Conservation (phyloP, 1,140 invertebrate species). For the Rhopalosiphum maidis region DNA sequence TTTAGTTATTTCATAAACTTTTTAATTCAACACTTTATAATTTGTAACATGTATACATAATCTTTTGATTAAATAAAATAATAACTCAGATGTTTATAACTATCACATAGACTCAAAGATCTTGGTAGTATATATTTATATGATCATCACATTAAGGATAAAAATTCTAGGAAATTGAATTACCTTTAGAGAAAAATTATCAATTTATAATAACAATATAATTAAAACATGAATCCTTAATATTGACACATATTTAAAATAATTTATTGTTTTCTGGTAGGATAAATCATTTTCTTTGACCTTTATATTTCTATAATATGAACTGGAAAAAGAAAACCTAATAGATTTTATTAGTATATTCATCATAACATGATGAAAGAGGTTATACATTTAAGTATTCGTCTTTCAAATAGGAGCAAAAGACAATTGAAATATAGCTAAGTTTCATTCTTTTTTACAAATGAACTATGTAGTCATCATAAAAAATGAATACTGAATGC, state of each 20-base stretch:
- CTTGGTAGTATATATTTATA: not conserved
- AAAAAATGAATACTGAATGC: not conserved
- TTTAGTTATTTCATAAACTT: too few species aligned
- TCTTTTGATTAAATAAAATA: too few species aligned
- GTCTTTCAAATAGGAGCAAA: conserved; percentile 22
- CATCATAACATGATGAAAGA: not conserved
- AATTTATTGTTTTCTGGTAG: not conserved
- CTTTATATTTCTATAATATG: not conserved
- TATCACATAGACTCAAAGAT: conserved; percentile 9
- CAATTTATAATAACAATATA: too few species aligned
- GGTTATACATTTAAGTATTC: not conserved
- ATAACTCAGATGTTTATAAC: not conserved
- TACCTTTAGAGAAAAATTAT: too few species aligned
- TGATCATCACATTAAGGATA: not conserved
- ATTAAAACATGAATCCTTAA: too few species aligned
- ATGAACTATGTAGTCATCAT: conserved; percentile 19
- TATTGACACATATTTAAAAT: too few species aligned
- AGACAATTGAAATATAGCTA: conserved; percentile 24
- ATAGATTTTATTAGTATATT: too few species aligned
- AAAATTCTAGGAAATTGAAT: too few species aligned
- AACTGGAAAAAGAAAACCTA: not conserved
- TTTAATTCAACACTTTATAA: too few species aligned
- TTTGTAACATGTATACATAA: too few species aligned
- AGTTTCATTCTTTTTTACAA: not conserved
- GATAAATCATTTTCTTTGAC: not conserved